Conservation (phyloP, 2,797 vertebrate genomes). For the Onychomys arenicola region DNA sequence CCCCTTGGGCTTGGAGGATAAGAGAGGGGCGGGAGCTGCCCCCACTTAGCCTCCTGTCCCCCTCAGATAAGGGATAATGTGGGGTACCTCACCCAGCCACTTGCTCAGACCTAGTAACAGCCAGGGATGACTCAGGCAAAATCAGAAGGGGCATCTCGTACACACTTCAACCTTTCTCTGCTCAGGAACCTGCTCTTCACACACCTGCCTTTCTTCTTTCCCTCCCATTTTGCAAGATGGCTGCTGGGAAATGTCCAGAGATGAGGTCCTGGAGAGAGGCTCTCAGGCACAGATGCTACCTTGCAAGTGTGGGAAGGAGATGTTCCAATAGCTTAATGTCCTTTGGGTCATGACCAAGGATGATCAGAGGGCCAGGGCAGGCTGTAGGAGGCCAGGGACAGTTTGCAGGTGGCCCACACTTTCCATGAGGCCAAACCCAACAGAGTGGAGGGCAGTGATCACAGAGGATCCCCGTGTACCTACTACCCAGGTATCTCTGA, state of each 20-base stretch:
- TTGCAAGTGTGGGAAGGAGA: neutral
- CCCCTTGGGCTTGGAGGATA: conserved; percentile 35
- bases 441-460: neutral
- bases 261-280: neutral
- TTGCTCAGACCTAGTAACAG: conserved; percentile 45
- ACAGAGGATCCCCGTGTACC: neutral
- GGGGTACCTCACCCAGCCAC: neutral
- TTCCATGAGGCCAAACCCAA: neutral
- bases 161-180: conserved; percentile 9
- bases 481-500: neutral
- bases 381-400: neutral
- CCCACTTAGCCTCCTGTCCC: conserved; percentile 43
- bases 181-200: neutral
- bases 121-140: conserved; percentile 69
- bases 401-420: neutral
- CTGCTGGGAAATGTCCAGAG: neutral
- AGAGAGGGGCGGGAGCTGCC: conserved; percentile 38
- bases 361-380: neutral
- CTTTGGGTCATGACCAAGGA: neutral
- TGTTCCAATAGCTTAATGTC: neutral
- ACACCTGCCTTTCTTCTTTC: neutral
- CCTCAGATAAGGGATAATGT: conserved; percentile 64
- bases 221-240: neutral
- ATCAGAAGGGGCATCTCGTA: neutral
- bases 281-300: neutral